Evolutionary conservation across 2,113 vertebrate species (phyloP).

Genomic region (Eulemur macaco): DNA sequence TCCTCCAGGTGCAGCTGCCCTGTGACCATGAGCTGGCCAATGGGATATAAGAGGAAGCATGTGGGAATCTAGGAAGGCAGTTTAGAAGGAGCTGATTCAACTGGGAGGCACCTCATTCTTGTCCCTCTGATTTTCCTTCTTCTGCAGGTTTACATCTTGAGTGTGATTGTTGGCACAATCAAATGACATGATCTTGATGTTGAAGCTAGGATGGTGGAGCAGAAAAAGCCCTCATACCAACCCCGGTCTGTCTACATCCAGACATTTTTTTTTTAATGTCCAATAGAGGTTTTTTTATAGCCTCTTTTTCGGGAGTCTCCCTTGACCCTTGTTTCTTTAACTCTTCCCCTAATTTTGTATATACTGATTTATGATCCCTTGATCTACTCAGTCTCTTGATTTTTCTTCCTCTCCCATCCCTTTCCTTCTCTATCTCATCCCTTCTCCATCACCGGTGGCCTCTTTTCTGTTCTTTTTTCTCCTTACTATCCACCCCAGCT

Average conservation of each 20-base stretch:
- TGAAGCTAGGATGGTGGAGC: not conserved
- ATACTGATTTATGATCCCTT: not conserved
- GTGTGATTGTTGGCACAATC: not conserved
- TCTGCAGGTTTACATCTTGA: not conserved
- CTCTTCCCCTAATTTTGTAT: not conserved
- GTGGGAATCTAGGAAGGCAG: not conserved
- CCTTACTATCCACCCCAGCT: not conserved
- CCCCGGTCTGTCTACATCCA: not conserved
- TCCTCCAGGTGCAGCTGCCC: not conserved
- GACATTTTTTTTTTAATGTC: not conserved
- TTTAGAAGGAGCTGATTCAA: not conserved
- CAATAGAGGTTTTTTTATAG: not conserved
- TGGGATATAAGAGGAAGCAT: not conserved
- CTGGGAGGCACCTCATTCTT: not conserved
- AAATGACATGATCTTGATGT: not conserved
- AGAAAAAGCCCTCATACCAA: not conserved
- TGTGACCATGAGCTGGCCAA: not conserved
- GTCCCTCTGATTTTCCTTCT: not conserved
- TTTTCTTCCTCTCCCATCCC: not conserved
- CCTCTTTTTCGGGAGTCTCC: not conserved
- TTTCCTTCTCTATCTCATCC: not conserved
- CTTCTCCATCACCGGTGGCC: not conserved
- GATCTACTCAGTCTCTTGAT: not conserved
- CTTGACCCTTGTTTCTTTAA: not conserved
- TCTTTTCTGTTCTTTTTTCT: not conserved